Evolutionary conservation across 2,113 vertebrate genomes (phyloP), one percentile per base, ranked within the genome.

Genomic region (Brachirus orientalis): DNA sequence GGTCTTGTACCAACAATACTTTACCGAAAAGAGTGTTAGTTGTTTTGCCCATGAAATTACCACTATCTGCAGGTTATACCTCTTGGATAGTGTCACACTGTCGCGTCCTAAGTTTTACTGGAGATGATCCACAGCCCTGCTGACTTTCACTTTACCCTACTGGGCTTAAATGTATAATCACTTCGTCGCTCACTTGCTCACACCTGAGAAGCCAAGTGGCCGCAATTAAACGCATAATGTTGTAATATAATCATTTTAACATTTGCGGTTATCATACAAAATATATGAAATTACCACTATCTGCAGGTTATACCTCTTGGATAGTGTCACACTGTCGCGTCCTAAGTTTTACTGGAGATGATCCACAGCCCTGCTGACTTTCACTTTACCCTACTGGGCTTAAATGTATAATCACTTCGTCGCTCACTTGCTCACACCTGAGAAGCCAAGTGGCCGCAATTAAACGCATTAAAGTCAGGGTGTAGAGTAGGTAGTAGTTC

Each of bases 361-460:
- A 65, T 19, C 57, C 52, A 43, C n/a, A n/a, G n/a, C n/a, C n/a
- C n/a, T n/a, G n/a, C n/a, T n/a, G n/a, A n/a, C 46, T 54, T 58
- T 46, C 35, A 19, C 28, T 40, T 6, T 6, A 28, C 28, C 28
- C 28, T n/a, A 63, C 58, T 51, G 52, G n/a, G 69, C 45, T 68
- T 65, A 22, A 51, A 63, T 55, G 37, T n/a, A n/a, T 58, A 67
- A 78, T 64, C 65, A 44, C 20, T 41, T 72, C 36, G 79, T 67
- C 61, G 45, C 62, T 38, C 62, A 41, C 75, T 72, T 69, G 51
- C 28, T 78, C 46, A 69, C 73, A 65, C 62, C 62, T 72, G 59
- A 69, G 48, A 63, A 59, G 43, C 46, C 58, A 71, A 38, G 35
- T 61, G 74, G 56, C 16, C 36, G 43, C 51, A 71, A 67, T 60